These are phyloP conservation scores for Halcyon chelicuti DNA, from an alignment of 2,797 vertebrate species.

Conservation along the genomic window DNA sequence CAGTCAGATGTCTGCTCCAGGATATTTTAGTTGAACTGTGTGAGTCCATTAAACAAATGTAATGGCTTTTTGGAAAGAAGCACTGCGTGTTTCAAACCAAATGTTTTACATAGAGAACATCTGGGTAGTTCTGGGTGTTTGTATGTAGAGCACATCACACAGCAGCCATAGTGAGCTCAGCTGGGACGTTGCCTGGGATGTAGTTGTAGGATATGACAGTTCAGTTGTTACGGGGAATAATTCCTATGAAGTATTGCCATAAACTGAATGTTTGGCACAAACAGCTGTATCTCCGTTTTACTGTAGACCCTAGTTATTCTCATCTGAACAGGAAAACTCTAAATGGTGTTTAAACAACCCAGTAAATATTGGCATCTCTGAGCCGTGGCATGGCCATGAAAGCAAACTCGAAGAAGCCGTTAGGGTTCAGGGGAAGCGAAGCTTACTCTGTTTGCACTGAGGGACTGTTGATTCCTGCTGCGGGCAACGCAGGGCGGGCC, in stretches of 20 bases:
- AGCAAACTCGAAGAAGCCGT: neutral
- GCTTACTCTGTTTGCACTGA: neutral
- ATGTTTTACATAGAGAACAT: constrained; percentile 84
- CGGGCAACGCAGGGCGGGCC: neutral
- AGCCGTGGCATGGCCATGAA: neutral
- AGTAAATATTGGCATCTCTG: constrained; percentile 8
- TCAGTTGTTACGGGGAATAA: constrained; percentile 71
- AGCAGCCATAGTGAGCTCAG: constrained; percentile 74
- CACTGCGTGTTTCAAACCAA: constrained; percentile 74
- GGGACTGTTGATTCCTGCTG: neutral
- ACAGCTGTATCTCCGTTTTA: constrained; percentile 59
- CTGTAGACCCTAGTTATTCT: constrained; percentile 57
- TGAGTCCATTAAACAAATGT: constrained; percentile 81
- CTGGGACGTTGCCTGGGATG: constrained; percentile 77
- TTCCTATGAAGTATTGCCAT: constrained; percentile 80
- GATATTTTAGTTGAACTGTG: constrained; percentile 82
- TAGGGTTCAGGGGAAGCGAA: neutral
- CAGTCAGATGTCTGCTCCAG: constrained; percentile 80
- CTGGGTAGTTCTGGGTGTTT: constrained; percentile 80
- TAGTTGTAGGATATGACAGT: constrained; percentile 79
- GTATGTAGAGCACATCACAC: constrained; percentile 76
- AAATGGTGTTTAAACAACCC: neutral
- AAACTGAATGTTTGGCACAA: constrained; percentile 57
- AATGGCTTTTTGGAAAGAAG: constrained; percentile 78
- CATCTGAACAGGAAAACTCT: constrained; percentile 53